Evolutionary conservation across 2,797 vertebrate genomes (phyloP), one percentile per base, ranked within the genome.

Genomic region (Malurus splendens): DNA sequence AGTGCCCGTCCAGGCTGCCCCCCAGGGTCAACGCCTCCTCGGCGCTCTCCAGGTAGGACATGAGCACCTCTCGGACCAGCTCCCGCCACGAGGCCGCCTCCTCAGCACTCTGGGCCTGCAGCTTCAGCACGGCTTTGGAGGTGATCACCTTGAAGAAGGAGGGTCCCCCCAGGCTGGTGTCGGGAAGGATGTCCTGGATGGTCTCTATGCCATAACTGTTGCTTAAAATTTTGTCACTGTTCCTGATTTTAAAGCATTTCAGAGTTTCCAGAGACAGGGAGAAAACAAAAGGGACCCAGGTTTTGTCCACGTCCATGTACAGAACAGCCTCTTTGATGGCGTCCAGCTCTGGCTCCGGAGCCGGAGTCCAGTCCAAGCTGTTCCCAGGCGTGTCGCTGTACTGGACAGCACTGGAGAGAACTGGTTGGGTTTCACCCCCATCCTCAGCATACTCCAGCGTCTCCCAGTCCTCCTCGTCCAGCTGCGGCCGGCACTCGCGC

Each of bases 61-160:
- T 97, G 54, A 99, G 96, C 70, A 98, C 98, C 9, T 96, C 94
- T 9, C 99, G 97, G 57, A 99, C 98, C 85, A 98, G 95, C 41
- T 93, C 96, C 93, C 99, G 97, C 99, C 99, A 99, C 0, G 95
- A 94, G 10, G 96, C 93, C 0, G 99, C 99, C 91, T 99, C 99
- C 30, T 98, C 94, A 0, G 97, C 91, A 0, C 39, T 98, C 96
- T 98, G 96, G 0, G 99, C 99, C 81, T 97, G 97, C 62, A 99
- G 94, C 87, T 98, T 97, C 23, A 99, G 94, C 2, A 98, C 94
- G 6, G 98, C 98, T 86, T 96, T 98, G 44, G 98, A 96, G 0
- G 98, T 99, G 78, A 99, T 95, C 57, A 99, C 94, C 92, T 98
- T 99, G 93, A 99, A 99, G 94, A 98, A 99, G 2, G 98, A 96